phyloP scores from a whole-genome alignment of 2,888 invertebrate species.

The Tanytarsus gracilentus region DNA sequence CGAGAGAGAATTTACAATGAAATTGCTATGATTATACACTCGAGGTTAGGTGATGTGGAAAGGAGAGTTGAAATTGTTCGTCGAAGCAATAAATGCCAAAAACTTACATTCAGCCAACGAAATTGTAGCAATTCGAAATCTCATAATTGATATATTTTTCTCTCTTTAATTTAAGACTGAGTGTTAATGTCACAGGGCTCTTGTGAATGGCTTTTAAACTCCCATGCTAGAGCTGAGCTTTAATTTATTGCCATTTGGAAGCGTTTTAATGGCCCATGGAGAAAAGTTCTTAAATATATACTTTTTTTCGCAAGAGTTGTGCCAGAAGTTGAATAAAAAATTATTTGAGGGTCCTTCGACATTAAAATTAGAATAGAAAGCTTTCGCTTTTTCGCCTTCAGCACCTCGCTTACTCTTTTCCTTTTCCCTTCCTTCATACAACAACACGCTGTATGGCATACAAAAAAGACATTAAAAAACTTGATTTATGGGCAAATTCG shows the following conservation, averaged over 20 bases:
- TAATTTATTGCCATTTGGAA: neutral
- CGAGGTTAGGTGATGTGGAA: too few relatives aligned
- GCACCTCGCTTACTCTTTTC: neutral
- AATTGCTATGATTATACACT: too few relatives aligned
- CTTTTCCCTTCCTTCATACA: neutral
- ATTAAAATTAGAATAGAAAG: slow-evolving; percentile 1
- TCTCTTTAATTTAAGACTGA: neutral
- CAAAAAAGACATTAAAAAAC: slow-evolving; percentile 8
- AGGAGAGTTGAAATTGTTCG: too few relatives aligned
- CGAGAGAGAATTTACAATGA: too few relatives aligned
- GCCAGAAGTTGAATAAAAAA: neutral
- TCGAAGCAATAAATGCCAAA: too few relatives aligned
- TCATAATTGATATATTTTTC: slow-evolving; percentile 1
- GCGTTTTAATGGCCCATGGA: neutral
- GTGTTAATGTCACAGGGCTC: neutral
- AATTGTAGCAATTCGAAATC: neutral
- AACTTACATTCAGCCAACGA: too few relatives aligned
- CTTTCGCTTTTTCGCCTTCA: neutral
- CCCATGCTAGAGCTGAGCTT: neutral
- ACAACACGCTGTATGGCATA: neutral
- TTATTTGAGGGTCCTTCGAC: neutral
- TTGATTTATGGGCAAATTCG: slow-evolving; percentile 10
- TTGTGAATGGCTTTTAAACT: slow-evolving; percentile 2
- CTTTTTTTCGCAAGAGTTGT: neutral
- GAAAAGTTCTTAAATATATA: neutral